These are phyloP conservation scores for Hirundichthys speculiger DNA, from an alignment of 2,113 vertebrate species.

Conservation along the genomic window DNA sequence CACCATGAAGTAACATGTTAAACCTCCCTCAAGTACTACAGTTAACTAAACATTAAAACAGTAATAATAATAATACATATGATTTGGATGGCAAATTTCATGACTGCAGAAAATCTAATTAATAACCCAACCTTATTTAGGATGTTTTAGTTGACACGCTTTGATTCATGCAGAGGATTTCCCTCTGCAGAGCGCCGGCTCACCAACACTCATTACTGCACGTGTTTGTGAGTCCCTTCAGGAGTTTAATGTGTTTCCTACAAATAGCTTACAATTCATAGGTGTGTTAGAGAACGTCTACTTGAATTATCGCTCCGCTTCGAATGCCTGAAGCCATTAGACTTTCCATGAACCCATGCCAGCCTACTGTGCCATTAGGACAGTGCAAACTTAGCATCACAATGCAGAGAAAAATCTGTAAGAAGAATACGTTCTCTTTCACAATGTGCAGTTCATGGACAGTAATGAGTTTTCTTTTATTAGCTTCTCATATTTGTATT, in stretches of 20 bases:
- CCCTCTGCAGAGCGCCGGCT: conserved; percentile 26
- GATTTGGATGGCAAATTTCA: no score
- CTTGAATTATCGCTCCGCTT: conserved; percentile 58
- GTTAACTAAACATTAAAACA: no score
- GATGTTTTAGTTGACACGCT: conserved; percentile 31
- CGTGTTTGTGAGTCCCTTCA: conserved; percentile 43
- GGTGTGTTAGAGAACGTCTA: conserved; percentile 50
- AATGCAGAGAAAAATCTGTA: conserved; percentile 8
- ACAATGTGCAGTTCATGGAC: conserved; percentile 15
- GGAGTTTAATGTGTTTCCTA: conserved; percentile 54
- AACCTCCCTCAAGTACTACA: no score
- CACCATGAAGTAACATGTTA: no score
- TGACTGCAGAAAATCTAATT: no score
- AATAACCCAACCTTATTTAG: not conserved
- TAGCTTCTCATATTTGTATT: conserved; percentile 41
- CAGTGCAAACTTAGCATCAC: conserved; percentile 39
- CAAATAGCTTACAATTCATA: conserved; percentile 58
- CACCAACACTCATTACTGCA: conserved; percentile 42
- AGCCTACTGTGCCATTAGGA: conserved; percentile 22
- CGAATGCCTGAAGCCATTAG: conserved; percentile 52
- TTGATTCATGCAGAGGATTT: conserved; percentile 38
- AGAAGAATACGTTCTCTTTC: conserved; percentile 13
- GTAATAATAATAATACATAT: no score
- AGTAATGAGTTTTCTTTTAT: conserved; percentile 31
- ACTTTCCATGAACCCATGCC: conserved; percentile 41